Percentiles rank a stretch among this genome's conserved stretches.
These are phyloP conservation scores for Pinna nobilis DNA, from an alignment of 1,140 invertebrate species.

Conservation along the genomic window DNA sequence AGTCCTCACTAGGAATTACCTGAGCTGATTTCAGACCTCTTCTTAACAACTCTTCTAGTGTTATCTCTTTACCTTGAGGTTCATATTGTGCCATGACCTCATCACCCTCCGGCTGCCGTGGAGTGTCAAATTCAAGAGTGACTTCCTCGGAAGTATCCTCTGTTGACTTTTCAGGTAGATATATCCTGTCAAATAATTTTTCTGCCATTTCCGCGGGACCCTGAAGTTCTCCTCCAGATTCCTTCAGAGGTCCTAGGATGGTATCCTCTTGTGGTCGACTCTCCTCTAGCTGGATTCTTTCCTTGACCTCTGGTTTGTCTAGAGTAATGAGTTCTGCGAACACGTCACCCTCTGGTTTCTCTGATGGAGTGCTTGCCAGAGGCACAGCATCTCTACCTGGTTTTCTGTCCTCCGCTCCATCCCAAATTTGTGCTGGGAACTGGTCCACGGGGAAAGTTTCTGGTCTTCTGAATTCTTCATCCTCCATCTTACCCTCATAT, in stretches of 20 bases:
- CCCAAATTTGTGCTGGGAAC: constrained; percentile 26
- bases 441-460: constrained; percentile 26
- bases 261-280: constrained; percentile 7
- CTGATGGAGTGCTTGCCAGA: constrained; percentile 1
- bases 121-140: constrained; percentile 20
- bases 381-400: not conserved
- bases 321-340: constrained; percentile 15
- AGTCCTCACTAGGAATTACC: constrained; percentile 5
- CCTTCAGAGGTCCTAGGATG: not conserved
- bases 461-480: constrained; percentile 26
- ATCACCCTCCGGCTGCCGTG: not conserved
- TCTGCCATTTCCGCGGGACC: not conserved
- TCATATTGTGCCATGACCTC: constrained; percentile 15
- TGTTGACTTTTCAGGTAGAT: not conserved
- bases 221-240: not conserved
- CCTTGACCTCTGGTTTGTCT: not conserved
- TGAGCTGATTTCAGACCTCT: not conserved
- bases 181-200: constrained; percentile 1
- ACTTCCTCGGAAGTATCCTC: constrained; percentile 25
- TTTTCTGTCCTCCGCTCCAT: constrained; percentile 30
- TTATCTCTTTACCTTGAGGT: constrained; percentile 9
- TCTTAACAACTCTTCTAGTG: not conserved
- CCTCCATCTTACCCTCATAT: constrained; percentile 39
- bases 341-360: constrained; percentile 43
- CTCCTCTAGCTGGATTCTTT: constrained; percentile 19